Evolutionary conservation across 2,797 vertebrate species (phyloP).

Genomic region (Uromys caudimaculatus): DNA sequence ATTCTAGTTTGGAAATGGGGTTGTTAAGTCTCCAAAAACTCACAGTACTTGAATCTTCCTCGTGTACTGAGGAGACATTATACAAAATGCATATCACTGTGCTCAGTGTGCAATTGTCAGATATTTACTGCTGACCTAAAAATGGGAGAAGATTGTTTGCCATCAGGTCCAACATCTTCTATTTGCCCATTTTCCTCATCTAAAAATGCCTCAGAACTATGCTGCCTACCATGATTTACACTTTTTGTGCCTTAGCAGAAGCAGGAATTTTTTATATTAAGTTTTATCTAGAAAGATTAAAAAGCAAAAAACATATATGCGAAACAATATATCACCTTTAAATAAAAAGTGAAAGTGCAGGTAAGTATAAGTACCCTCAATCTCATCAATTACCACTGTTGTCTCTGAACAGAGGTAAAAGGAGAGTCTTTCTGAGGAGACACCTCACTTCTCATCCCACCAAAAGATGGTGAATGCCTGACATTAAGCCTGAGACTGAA

Average conservation of each 20-base stretch:
- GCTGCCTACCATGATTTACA: background rate
- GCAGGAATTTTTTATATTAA: background rate
- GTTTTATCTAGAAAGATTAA: background rate
- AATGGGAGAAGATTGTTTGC: background rate
- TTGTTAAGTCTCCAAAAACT: slow-evolving; percentile 74
- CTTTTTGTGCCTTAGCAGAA: background rate
- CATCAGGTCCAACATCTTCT: background rate
- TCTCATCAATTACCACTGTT: background rate
- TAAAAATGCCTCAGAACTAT: background rate
- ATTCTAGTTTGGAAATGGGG: slow-evolving; percentile 67
- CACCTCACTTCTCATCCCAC: background rate
- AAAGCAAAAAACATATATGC: background rate
- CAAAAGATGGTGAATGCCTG: background rate
- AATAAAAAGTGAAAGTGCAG: background rate
- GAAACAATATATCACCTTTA: background rate
- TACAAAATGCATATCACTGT: background rate
- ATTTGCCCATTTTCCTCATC: background rate
- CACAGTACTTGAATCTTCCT: slow-evolving; percentile 53
- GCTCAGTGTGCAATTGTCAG: background rate
- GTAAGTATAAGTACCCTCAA: too few species aligned
- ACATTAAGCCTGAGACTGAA: background rate
- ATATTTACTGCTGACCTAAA: background rate
- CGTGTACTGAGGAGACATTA: slow-evolving; percentile 65
- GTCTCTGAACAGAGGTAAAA: background rate
- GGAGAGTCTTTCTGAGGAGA: background rate